phyloP scores from a whole-genome alignment of 2,888 invertebrate species.

The Chloroclystis v-ata region DNA sequence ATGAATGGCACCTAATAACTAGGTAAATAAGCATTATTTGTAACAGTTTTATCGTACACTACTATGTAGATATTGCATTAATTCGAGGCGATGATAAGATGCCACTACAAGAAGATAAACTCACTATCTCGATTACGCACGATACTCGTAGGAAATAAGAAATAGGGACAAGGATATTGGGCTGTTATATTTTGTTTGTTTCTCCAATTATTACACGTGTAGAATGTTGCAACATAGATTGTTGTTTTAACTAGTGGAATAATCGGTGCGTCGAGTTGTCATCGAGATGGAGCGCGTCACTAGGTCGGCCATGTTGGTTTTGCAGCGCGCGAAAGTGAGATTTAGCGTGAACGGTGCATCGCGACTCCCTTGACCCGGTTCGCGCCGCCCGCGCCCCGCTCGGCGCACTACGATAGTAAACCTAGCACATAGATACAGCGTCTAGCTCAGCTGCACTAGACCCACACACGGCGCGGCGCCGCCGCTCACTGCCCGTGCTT shows the following conservation, averaged over 20 bases:
- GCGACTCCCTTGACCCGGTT: slow-evolving; percentile 76
- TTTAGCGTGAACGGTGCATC: slow-evolving; percentile 76
- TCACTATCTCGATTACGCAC: slow-evolving; percentile 64
- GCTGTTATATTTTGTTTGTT: slow-evolving; percentile 57
- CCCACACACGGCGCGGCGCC: slow-evolving; percentile 13
- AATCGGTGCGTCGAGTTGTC: slow-evolving; percentile 39
- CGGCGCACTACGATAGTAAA: slow-evolving; percentile 61
- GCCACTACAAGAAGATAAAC: slow-evolving; percentile 55
- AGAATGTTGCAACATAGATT: slow-evolving; percentile 52
- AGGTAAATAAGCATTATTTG: slow-evolving; percentile 16
- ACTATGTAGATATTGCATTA: slow-evolving; percentile 52
- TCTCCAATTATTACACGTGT: slow-evolving; percentile 65
- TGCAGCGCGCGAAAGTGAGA: slow-evolving; percentile 77
- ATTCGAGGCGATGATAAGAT: slow-evolving; percentile 61
- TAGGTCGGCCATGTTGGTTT: slow-evolving; percentile 65
- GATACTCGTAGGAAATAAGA: slow-evolving; percentile 67
- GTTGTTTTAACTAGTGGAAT: slow-evolving; percentile 27
- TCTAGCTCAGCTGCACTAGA: slow-evolving; percentile 37
- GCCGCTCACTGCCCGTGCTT: slow-evolving; percentile 7
- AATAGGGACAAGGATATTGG: slow-evolving; percentile 73
- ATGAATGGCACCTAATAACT: slow-evolving; percentile 42
- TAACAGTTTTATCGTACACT: slow-evolving; percentile 44
- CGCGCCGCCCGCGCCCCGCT: slow-evolving; percentile 30
- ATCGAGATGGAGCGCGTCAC: slow-evolving; percentile 63
- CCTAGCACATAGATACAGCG: slow-evolving; percentile 47